Evolutionary conservation across 2,888 invertebrate species (phyloP).

Genomic region (Beris morrisii): DNA sequence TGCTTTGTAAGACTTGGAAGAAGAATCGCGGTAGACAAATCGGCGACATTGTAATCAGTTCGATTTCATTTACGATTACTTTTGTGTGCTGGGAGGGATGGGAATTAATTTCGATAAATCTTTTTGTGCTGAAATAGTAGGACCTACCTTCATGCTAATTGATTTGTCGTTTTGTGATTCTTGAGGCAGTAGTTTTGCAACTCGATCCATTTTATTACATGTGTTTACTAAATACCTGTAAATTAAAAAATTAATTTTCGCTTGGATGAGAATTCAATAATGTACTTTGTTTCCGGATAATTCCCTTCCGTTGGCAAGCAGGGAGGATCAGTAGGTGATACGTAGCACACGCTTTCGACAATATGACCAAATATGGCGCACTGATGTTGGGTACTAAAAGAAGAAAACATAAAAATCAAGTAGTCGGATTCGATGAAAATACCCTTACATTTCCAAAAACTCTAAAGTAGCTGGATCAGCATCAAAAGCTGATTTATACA

Average conservation of each 20-base stretch:
- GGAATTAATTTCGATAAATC: not conserved
- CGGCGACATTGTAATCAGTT: conserved; percentile 65
- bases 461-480: conserved; percentile 78
- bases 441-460: conserved; percentile 67
- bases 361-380: conserved; percentile 53
- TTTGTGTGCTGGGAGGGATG: conserved; percentile 57
- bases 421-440: not conserved
- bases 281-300: conserved; percentile 53
- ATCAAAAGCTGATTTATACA: conserved; percentile 84
- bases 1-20: conserved; percentile 83
- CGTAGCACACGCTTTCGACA: conserved; percentile 54
- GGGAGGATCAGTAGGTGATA: conserved; percentile 53
- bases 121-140: not conserved
- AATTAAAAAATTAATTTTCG: conserved; percentile 10
- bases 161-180: conserved; percentile 52
- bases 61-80: conserved; percentile 63
- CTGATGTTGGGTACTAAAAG: conserved; percentile 49
- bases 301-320: conserved; percentile 50
- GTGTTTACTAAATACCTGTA: conserved; percentile 45
- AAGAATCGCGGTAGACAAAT: conserved; percentile 75
- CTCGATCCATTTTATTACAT: conserved; percentile 51
- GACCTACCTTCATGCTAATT: conserved; percentile 50
- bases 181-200: conserved; percentile 50
- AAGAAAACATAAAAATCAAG: not conserved
- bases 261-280: not conserved